Conservation (phyloP, 2,888 invertebrate species). For the Dusona sp. region DNA sequence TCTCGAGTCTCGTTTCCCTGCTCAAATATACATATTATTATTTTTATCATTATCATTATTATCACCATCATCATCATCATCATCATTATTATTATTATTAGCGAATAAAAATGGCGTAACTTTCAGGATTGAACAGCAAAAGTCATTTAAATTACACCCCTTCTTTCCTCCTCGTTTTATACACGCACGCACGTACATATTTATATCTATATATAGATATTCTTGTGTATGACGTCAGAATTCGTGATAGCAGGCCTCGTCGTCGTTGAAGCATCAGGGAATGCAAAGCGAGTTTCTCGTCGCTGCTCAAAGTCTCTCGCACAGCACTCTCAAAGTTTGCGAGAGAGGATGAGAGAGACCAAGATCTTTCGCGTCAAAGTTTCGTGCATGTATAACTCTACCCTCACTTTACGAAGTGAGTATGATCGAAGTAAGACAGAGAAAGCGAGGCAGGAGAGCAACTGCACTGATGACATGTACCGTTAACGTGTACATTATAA, state of each 20-base stretch:
- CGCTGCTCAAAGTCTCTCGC: constrained; percentile 54
- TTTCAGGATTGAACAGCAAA: not conserved
- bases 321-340: constrained; percentile 52
- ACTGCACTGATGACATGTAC: constrained; percentile 32
- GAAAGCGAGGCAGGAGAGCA: not conserved
- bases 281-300: constrained; percentile 58
- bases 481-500: constrained; percentile 54
- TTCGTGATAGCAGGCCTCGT: constrained; percentile 48
- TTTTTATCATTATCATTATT: not conserved
- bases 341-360: constrained; percentile 9
- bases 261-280: constrained; percentile 58
- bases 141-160: not conserved
- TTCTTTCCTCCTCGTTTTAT: not conserved
- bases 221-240: constrained; percentile 44
- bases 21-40: constrained; percentile 1
- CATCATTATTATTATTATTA: constrained; percentile 7
- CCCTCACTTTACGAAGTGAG: not conserved
- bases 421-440: not conserved
- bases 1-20: not conserved
- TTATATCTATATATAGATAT: not conserved
- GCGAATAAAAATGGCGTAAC: not conserved
- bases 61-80: too few species aligned
- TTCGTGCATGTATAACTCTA: constrained; percentile 35
- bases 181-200: not conserved
- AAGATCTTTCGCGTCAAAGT: constrained; percentile 54